Conservation (phyloP, 2,888 invertebrate species). For the Halocaridina rubra region DNA sequence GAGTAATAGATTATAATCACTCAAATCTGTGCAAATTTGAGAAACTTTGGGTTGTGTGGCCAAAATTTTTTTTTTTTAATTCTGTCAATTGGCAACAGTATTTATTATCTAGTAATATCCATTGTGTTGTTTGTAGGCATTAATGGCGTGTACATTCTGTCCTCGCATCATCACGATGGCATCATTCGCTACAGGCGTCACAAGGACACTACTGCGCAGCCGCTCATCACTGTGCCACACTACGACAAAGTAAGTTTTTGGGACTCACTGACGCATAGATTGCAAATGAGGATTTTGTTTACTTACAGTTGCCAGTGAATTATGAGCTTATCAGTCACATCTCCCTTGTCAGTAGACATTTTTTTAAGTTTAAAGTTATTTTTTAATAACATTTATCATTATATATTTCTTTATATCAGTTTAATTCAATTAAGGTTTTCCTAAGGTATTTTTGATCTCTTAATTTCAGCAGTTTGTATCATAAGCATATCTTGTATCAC, state of each 20-base stretch:
- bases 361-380: too few relatives aligned
- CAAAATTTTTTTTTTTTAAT: not conserved
- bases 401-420: too few relatives aligned
- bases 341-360: too few relatives aligned
- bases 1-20: too few relatives aligned
- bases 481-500: not conserved
- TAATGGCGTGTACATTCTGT: slow-evolving; percentile 35
- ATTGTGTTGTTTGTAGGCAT: not conserved
- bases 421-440: too few relatives aligned
- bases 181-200: slow-evolving; percentile 50
- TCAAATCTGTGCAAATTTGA: too few relatives aligned
- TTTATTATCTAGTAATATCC: not conserved
- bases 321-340: too few relatives aligned
- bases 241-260: slow-evolving; percentile 46
- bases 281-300: not conserved
- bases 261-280: too few relatives aligned
- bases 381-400: too few relatives aligned
- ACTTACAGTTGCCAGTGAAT: not conserved
- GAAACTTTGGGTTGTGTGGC: too few relatives aligned
- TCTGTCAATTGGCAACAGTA: not conserved
- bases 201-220: slow-evolving; percentile 36
- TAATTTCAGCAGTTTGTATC: not conserved
- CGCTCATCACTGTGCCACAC: slow-evolving; percentile 42
- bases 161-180: slow-evolving; percentile 44
- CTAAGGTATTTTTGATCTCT: not conserved